phyloP scores from a whole-genome alignment of 2,113 vertebrate species.

The Vireo altiloquus region DNA sequence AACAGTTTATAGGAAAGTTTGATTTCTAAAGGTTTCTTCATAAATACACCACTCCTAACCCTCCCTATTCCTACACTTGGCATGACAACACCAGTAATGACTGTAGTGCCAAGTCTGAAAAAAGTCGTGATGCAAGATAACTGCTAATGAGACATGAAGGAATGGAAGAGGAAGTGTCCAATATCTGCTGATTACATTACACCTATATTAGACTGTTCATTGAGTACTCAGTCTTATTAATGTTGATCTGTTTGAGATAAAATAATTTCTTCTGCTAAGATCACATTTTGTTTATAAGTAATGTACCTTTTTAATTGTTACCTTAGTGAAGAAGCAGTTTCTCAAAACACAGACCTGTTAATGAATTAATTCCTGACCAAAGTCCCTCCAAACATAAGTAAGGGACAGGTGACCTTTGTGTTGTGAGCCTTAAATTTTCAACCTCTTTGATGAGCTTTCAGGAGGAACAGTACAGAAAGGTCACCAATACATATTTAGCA shows the following conservation, averaged over 20 bases:
- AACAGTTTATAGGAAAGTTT: background rate
- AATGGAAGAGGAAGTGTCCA: background rate
- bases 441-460: constrained; percentile 47
- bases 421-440: constrained; percentile 17
- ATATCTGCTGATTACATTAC: background rate
- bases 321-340: background rate
- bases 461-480: constrained; percentile 49
- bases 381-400: background rate
- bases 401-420: constrained; percentile 52
- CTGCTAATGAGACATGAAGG: background rate
- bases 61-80: background rate
- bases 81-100: background rate
- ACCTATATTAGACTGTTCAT: background rate
- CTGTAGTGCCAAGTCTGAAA: background rate
- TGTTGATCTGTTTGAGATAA: background rate
- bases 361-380: background rate
- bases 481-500: constrained; percentile 62
- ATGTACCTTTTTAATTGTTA: background rate
- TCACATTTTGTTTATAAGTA: background rate
- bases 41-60: background rate
- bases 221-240: background rate
- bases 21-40: background rate
- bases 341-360: background rate
- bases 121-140: background rate
- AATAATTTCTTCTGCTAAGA: background rate